These are phyloP conservation scores for Labia minor DNA, from an alignment of 2,888 invertebrate species.

Conservation along the genomic window DNA sequence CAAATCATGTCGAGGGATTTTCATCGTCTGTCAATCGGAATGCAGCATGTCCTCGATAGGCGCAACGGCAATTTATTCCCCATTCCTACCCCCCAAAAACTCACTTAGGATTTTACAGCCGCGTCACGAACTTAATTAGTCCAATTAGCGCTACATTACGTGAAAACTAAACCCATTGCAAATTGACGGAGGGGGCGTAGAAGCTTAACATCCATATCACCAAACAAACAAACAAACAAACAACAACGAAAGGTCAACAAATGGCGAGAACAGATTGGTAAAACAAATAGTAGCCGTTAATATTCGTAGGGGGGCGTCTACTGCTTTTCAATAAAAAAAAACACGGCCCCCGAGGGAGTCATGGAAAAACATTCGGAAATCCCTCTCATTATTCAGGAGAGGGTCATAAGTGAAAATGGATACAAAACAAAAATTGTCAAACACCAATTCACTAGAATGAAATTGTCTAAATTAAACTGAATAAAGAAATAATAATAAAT, in stretches of 20 bases:
- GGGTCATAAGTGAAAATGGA: no score
- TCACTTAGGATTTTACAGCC: neutral
- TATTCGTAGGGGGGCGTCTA: neutral
- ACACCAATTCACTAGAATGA: no score
- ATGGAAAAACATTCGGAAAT: no score
- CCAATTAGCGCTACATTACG: constrained; percentile 19
- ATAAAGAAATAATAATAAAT: no score
- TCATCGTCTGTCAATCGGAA: constrained; percentile 5
- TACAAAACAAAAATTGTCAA: no score
- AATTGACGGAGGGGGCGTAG: neutral
- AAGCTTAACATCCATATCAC: neutral
- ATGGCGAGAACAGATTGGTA: constrained; percentile 3
- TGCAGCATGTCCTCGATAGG: no score
- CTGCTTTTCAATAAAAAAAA: no score
- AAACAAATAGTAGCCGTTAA: neutral
- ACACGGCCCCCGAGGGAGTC: no score
- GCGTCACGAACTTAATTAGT: constrained; percentile 23
- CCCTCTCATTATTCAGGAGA: no score
- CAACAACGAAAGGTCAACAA: constrained; percentile 6
- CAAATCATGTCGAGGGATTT: neutral
- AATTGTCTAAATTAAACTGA: no score
- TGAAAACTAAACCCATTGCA: constrained; percentile 13
- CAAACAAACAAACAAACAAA: no score
- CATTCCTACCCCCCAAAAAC: neutral
- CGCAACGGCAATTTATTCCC: no score